Percentiles rank a stretch among this genome's conserved stretches.
phyloP scores from a whole-genome alignment of 2,888 invertebrate species.

The Conops quadrifasciatus region DNA sequence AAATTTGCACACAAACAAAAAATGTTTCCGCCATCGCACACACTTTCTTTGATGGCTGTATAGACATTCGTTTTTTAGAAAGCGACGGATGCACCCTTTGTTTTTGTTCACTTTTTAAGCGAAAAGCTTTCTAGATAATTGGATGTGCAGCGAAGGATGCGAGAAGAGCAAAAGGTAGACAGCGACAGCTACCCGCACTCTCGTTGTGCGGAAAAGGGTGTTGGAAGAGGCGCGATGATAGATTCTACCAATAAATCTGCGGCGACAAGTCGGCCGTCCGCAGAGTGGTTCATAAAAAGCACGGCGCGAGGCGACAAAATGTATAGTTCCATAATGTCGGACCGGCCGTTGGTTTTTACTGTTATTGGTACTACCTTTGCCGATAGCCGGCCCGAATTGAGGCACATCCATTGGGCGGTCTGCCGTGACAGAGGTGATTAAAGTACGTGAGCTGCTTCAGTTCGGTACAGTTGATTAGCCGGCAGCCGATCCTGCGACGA shows the following conservation, averaged over 20 bases:
- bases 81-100: constrained; percentile 6
- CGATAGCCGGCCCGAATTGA: constrained; percentile 14
- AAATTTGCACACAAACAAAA: no score
- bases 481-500: not conserved
- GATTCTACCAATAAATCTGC: constrained; percentile 22
- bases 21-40: no score
- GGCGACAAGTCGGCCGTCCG: constrained; percentile 11
- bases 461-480: constrained; percentile 30
- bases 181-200: not conserved
- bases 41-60: no score
- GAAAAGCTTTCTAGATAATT: constrained; percentile 30
- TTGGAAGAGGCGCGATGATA: not conserved
- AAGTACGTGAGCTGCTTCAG: constrained; percentile 48
- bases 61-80: no score
- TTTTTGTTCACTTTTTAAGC: not conserved
- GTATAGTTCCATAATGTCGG: not conserved
- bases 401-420: constrained; percentile 7
- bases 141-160: constrained; percentile 5
- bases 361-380: not conserved
- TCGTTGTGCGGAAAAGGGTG: not conserved
- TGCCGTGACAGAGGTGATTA: constrained; percentile 42
- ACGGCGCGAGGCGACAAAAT: not conserved
- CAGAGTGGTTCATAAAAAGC: constrained; percentile 11
- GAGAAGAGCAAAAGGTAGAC: not conserved
- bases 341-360: not conserved